phyloP scores from a whole-genome alignment of 2,113 vertebrate species.

The Pedionomus torquatus region DNA sequence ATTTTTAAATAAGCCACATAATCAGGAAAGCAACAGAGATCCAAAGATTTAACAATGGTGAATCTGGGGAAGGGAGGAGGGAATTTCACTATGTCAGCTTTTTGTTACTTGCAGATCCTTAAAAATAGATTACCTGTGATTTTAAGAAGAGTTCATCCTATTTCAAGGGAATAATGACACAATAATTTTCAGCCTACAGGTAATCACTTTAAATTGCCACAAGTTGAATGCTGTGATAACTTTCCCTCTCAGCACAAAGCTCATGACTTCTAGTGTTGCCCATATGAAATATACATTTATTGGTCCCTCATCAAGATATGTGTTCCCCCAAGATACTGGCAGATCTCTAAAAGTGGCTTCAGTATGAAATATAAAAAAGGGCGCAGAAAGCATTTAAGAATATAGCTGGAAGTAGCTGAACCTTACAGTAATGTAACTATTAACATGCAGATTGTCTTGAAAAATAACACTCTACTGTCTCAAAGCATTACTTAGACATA shows the following conservation, averaged over 20 bases:
- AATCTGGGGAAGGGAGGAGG: not conserved
- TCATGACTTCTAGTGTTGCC: not conserved
- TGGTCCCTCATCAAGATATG: not conserved
- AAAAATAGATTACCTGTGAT: slow-evolving; percentile 5
- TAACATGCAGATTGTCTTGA: not conserved
- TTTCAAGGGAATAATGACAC: not conserved
- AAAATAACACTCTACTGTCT: not conserved
- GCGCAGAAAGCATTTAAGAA: not conserved
- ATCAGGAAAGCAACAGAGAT: not conserved
- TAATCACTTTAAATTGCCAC: slow-evolving; percentile 26
- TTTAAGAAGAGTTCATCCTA: slow-evolving; percentile 20
- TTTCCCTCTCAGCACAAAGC: slow-evolving; percentile 3
- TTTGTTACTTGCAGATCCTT: not conserved
- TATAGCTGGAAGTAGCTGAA: not conserved
- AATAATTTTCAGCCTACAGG: slow-evolving; percentile 46
- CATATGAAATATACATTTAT: not conserved
- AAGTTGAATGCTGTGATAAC: not conserved
- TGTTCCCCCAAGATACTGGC: not conserved
- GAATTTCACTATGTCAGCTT: slow-evolving; percentile 13
- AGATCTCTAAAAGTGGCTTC: not conserved
- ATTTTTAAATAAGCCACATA: slow-evolving; percentile 40
- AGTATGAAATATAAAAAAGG: not conserved
- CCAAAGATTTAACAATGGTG: slow-evolving; percentile 7
- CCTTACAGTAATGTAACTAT: not conserved
- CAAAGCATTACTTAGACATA: not conserved